Evolutionary conservation across 1,140 invertebrate genomes (phyloP).

Genomic region (Pomacea maculata): DNA sequence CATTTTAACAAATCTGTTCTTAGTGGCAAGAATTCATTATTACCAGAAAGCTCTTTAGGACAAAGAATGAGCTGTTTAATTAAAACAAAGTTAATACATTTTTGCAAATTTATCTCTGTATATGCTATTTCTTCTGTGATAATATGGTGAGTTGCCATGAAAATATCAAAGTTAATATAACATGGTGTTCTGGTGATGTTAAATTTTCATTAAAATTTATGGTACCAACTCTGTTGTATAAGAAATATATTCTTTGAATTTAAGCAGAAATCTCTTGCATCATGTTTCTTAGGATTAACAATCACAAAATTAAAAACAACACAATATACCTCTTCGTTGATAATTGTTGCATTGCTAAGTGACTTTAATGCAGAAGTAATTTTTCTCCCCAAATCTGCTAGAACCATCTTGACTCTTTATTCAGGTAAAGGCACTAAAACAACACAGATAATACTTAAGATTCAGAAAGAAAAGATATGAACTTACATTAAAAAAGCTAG

Average conservation of each 20-base stretch:
- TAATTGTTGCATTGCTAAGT: constrained; percentile 97
- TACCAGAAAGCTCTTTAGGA: background rate
- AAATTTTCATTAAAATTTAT: no score
- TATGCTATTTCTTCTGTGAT: background rate
- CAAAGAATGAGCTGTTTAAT: background rate
- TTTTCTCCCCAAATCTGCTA: constrained; percentile 99
- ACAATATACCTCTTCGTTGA: constrained; percentile 92
- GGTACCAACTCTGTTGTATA: background rate
- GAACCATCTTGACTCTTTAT: constrained; percentile 84
- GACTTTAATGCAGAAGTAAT: constrained; percentile 98
- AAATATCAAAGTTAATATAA: no score
- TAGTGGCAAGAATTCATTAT: background rate
- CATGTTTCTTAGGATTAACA: no score
- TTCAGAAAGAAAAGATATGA: background rate
- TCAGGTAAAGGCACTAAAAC: background rate
- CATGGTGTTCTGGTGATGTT: no score
- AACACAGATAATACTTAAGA: background rate
- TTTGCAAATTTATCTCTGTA: background rate
- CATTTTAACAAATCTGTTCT: background rate
- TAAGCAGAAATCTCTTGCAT: no score
- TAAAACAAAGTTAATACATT: background rate
- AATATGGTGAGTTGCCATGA: background rate
- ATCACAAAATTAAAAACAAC: background rate
- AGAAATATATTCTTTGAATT: no score
- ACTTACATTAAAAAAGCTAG: background rate